Conservation (phyloP, 1,140 invertebrate species). For the Polyergus mexicanus region DNA sequence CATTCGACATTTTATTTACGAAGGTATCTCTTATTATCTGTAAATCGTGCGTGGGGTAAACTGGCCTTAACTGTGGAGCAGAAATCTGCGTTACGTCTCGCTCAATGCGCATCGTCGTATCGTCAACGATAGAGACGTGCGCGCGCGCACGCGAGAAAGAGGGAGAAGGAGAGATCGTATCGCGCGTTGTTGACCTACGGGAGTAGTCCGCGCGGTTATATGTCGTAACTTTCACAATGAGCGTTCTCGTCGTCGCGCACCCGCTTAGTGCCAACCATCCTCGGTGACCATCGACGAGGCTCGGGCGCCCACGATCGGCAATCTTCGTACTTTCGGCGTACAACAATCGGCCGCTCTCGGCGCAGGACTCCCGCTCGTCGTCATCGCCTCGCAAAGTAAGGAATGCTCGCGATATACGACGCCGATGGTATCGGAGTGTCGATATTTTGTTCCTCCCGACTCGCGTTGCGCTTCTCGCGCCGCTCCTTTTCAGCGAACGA, state of each 20-base stretch:
- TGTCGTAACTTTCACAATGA: constrained; percentile 72
- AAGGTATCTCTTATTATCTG: neutral
- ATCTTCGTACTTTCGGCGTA: constrained; percentile 31
- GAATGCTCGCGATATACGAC: constrained; percentile 1
- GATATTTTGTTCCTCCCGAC: constrained; percentile 33
- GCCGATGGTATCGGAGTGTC: neutral
- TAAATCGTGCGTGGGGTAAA: neutral
- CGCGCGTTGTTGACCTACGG: constrained; percentile 63
- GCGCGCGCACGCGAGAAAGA: neutral
- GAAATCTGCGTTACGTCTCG: constrained; percentile 35
- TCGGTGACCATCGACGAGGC: constrained; percentile 22
- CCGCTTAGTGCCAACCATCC: constrained; percentile 22
- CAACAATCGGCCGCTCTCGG: constrained; percentile 32
- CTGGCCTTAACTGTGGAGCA: constrained; percentile 29
- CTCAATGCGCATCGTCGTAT: neutral
- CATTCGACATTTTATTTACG: neutral
- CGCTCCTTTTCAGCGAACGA: neutral
- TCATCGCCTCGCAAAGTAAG: constrained; percentile 9
- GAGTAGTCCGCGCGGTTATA: constrained; percentile 64
- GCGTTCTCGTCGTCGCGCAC: constrained; percentile 48
- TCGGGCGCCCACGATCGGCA: constrained; percentile 14
- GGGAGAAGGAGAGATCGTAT: constrained; percentile 60
- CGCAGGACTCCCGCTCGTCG: neutral
- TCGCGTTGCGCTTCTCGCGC: neutral
- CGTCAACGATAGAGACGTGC: constrained; percentile 7